Conservation (phyloP, 2,888 invertebrate genomes). For the Cataglyphis altisquamis region DNA sequence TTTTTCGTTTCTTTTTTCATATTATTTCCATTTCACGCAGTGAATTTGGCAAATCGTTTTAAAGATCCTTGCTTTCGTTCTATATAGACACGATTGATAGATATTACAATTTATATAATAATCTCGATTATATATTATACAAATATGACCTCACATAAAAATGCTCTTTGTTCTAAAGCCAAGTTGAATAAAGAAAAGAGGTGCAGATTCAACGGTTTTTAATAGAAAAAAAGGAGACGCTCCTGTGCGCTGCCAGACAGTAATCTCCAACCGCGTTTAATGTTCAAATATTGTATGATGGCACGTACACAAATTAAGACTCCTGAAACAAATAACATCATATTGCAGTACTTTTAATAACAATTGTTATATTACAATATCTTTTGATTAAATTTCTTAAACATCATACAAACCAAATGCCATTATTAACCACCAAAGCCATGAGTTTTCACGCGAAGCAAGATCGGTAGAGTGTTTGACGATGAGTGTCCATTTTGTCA, state of each 20-base stretch:
- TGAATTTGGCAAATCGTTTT: conserved; percentile 68
- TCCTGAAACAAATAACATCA: conserved; percentile 87
- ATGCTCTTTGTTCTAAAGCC: conserved; percentile 81
- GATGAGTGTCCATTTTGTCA: conserved; percentile 98
- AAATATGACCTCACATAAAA: conserved; percentile 81
- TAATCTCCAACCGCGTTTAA: conserved; percentile 95
- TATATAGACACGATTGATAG: conserved; percentile 65
- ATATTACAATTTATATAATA: conserved; percentile 68
- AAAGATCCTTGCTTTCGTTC: conserved; percentile 49
- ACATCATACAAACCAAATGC: conserved; percentile 90
- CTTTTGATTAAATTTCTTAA: background rate
- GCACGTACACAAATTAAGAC: conserved; percentile 95
- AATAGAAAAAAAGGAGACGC: conserved; percentile 95
- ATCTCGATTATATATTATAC: conserved; percentile 76
- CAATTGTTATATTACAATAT: background rate
- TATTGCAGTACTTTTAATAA: background rate
- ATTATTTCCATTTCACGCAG: conserved; percentile 46
- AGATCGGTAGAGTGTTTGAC: conserved; percentile 96
- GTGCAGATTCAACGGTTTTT: conserved; percentile 77
- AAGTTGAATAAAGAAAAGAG: conserved; percentile 65
- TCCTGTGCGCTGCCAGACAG: conserved; percentile 95
- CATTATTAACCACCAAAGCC: conserved; percentile 97
- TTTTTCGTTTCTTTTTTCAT: conserved; percentile 37
- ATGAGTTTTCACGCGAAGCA: conserved; percentile 95
- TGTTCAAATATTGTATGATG: conserved; percentile 95